Evolutionary conservation across 2,888 invertebrate genomes (phyloP), one percentile per base, ranked within the genome.

Genomic region (Aphelenchoides bicaudatus): DNA sequence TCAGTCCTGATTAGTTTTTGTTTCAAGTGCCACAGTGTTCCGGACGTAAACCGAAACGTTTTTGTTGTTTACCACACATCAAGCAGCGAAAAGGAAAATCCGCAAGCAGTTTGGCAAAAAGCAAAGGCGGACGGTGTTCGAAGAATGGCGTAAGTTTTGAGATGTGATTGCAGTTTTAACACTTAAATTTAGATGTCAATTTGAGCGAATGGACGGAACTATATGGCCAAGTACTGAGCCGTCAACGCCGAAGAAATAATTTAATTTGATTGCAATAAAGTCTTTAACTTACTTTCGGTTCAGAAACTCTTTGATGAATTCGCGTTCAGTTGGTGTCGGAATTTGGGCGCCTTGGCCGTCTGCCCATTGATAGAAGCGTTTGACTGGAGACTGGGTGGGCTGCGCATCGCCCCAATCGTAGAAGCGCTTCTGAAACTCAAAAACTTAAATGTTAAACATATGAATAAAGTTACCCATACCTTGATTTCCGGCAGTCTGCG

Each of bases 61-160:
- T 63, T 63, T 31, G 64, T 55, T 10, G 19, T 63, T 39, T 63
- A 66, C 39, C 64, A 63, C 49, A 25, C 65, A 25, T 49, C 59
- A n/a, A 56, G 54, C 23, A 37, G n/a, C n/a, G 39, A 27, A 8
- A 43, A 37, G 25, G 43, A 19, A 6, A 43, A 10, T 19, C 23
- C 43, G 43, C 43, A 6, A 43, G 25, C 10, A 6, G 16, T 43
- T 43, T 19, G 43, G n/a, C 43, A 8, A 21, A 6, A 6, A 8
- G 8, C 10, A n/a, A 43, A 25, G 43, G 21, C 43, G 43, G 23
- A 43, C 10, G 43, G 43, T n/a, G 43, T 43, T 25, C 43, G 43
- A 6, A 19, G 43, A 43, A 10, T 43, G 8, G 10, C 43, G 6
- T 10, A 21, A 21, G 10, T 8, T 6, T 43, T 43, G 21, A 25